phyloP scores from a whole-genome alignment of 1,140 invertebrate species.

The Drosophila sulfurigaster region DNA sequence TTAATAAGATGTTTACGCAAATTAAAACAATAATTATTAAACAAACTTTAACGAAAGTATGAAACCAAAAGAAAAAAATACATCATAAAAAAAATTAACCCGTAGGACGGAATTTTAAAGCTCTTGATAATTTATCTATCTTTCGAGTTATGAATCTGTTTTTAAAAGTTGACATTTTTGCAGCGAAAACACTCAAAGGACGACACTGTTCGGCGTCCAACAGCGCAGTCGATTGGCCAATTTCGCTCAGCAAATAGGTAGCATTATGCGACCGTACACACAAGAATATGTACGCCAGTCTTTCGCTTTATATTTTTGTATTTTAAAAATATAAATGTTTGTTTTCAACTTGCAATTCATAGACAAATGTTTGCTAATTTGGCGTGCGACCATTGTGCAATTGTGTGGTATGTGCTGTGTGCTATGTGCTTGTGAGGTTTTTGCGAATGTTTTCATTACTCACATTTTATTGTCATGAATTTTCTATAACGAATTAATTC shows the following conservation, averaged over 20 bases:
- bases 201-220: neutral
- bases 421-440: neutral
- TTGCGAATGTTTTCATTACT: constrained; percentile 58
- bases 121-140: no score
- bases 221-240: constrained; percentile 36
- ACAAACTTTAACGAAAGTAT: no score
- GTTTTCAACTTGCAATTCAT: neutral
- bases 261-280: constrained; percentile 21
- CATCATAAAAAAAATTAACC: no score
- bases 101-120: no score
- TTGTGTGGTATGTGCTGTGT: constrained; percentile 18
- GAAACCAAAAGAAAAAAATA: no score
- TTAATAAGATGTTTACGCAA: no score
- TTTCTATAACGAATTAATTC: constrained; percentile 64
- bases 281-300: neutral
- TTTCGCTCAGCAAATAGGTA: constrained; percentile 51
- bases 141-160: no score
- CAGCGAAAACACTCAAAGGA: no score
- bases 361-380: constrained; percentile 47
- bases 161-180: no score
- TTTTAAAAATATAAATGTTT: constrained; percentile 24
- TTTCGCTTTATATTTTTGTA: constrained; percentile 19
- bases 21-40: no score
- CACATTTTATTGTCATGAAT: constrained; percentile 52
- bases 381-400: constrained; percentile 17